Evolutionary conservation across 2,797 vertebrate species (phyloP).

Genomic region (Thripadectes ignobilis): DNA sequence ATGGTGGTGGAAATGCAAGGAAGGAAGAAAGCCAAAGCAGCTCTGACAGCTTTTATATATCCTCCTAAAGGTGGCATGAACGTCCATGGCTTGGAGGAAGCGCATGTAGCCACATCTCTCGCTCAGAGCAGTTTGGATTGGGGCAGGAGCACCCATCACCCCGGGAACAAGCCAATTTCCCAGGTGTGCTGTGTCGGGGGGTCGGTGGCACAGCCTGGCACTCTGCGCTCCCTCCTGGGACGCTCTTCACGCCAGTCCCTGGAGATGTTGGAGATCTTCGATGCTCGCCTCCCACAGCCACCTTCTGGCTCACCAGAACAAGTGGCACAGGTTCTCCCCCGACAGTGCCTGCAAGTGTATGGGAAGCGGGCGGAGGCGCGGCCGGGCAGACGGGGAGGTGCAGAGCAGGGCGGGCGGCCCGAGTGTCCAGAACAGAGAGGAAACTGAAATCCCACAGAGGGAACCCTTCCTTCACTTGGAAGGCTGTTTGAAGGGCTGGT

Average conservation of each 20-base stretch:
- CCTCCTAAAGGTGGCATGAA: not conserved
- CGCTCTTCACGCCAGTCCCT: not conserved
- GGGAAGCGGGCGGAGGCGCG: accelerated
- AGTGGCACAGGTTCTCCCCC: accelerated
- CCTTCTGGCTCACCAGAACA: not conserved
- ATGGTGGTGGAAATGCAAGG: not conserved
- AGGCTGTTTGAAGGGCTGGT: not conserved
- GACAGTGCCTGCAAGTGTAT: accelerated
- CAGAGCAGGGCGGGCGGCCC: not conserved
- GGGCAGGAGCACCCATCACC: not conserved
- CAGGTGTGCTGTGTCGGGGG: accelerated
- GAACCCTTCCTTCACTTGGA: not conserved
- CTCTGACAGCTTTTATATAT: not conserved
- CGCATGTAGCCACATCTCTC: accelerated
- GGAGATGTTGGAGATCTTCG: not conserved
- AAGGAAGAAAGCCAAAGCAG: not conserved
- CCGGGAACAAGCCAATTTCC: not conserved
- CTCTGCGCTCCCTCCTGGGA: accelerated
- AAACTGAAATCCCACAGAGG: not conserved
- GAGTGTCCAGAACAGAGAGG: not conserved
- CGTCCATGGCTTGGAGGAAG: not conserved
- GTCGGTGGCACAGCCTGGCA: not conserved
- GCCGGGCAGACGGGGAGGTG: accelerated
- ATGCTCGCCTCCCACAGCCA: not conserved
- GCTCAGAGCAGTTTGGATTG: not conserved